phyloP scores from a whole-genome alignment of 2,888 invertebrate species.

The Drosophila antonietae region DNA sequence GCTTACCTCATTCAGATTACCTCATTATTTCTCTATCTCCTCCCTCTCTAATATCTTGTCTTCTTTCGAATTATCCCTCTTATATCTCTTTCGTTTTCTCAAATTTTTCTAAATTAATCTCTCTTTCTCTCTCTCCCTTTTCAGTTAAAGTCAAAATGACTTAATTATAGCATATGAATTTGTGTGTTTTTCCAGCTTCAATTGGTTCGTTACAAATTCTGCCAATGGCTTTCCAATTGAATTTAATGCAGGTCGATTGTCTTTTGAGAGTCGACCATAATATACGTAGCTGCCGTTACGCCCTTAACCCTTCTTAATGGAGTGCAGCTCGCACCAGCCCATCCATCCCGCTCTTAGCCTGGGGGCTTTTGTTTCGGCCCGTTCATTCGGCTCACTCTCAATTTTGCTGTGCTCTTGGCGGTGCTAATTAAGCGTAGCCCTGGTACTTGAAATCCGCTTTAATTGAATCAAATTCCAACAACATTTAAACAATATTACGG shows the following conservation, averaged over 20 bases:
- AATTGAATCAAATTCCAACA: conserved; percentile 67
- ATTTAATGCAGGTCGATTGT: conserved; percentile 21
- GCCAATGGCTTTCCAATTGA: not conserved
- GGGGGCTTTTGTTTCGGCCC: conserved; percentile 20
- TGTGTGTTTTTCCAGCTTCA: not conserved
- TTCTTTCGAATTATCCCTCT: not conserved
- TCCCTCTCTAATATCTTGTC: not conserved
- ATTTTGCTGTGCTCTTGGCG: conserved; percentile 9
- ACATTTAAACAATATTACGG: conserved; percentile 64
- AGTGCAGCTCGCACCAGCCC: conserved; percentile 35
- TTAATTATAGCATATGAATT: not conserved
- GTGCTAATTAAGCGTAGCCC: conserved; percentile 69
- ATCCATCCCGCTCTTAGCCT: conserved; percentile 3
- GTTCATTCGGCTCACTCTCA: not conserved
- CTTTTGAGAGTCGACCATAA: conserved; percentile 7
- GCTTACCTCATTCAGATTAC: no score
- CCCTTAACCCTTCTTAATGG: conserved; percentile 18
- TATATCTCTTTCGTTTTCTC: not conserved
- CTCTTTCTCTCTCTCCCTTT: not conserved
- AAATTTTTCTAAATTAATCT: no score
- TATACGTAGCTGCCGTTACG: conserved; percentile 7
- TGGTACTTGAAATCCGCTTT: conserved; percentile 63
- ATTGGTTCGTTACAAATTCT: not conserved
- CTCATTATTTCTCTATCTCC: no score
- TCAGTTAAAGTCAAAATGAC: not conserved